Conservation (phyloP, 2,888 invertebrate species). For the Gymnosoma rotundatum region DNA sequence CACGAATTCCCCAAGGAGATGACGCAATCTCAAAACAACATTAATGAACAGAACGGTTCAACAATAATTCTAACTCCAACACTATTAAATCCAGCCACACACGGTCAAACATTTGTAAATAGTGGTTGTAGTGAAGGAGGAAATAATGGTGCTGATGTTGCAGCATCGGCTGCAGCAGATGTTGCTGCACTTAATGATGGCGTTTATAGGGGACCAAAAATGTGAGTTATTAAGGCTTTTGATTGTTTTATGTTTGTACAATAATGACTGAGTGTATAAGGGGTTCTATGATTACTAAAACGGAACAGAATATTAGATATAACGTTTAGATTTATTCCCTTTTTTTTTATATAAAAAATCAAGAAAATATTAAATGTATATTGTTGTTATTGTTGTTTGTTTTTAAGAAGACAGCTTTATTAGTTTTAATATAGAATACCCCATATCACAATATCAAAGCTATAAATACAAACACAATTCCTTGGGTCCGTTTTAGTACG, state of each 20-base stretch:
- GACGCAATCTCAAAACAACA: conserved; percentile 66
- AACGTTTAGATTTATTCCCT: too few relatives aligned
- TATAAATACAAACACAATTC: background rate
- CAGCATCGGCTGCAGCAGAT: conserved; percentile 17
- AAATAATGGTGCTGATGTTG: conserved; percentile 24
- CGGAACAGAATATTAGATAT: too few relatives aligned
- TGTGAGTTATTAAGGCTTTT: conserved; percentile 74
- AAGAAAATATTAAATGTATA: too few relatives aligned
- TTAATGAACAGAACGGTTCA: conserved; percentile 75
- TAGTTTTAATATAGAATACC: too few relatives aligned
- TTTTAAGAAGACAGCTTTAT: too few relatives aligned
- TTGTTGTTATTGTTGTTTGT: too few relatives aligned
- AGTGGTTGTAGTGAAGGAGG: conserved; percentile 6
- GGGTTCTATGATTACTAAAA: too few relatives aligned
- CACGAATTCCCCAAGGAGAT: conserved; percentile 75
- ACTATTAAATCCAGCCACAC: conserved; percentile 77
- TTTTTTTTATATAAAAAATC: too few relatives aligned
- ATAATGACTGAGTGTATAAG: background rate
- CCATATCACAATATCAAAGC: too few relatives aligned
- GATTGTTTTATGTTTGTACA: background rate
- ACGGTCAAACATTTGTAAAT: conserved; percentile 62
- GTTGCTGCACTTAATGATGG: conserved; percentile 33
- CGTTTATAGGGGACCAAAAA: conserved; percentile 79
- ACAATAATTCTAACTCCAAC: conserved; percentile 80
- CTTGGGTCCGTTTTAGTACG: conserved; percentile 1